Base-by-base conservation (phyloP, 2,113 vertebrate species). In the Plestiodon gilberti region DNA sequence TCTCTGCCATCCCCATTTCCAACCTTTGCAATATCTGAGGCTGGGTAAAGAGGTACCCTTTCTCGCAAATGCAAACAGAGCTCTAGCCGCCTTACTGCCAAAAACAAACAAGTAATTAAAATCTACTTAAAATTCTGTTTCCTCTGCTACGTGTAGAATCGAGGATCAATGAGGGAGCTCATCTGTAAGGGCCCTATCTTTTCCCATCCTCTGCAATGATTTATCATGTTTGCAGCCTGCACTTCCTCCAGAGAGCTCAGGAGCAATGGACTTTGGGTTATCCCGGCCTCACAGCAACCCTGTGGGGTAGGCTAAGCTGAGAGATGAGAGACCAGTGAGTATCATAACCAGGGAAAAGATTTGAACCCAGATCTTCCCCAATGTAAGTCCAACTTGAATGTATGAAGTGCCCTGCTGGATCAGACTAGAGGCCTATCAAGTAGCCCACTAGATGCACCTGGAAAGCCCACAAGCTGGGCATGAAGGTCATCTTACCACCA, bases 101-200 rank as follows among this genome's bases (percentile, higher is more conserved):
- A 95, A 83, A 93, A 83, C 83, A 91, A 91, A 89, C 90, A 93
- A 86, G 87, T 85, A 85, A 80, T 93, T 90, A 43, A 59, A 86
- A 91, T 79, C 89, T 88, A 80, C 77, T 87, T 94, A 65, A 82
- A 94, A 91, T 89, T 90, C 90, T 18, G 20, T 75, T 94, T 93
- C 89, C 82, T 83, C 85, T 75, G 82, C 1, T 84, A 86, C 0
- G 0, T 57, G 78, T 35, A 65, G 80, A 78, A 78, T 86, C 76
- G 43, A 69, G 88, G 85, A 85, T 86, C 4, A 9, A 64, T 79
- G 33, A 57, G 4, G 87, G 85, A 78, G 80, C 6, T 73, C 84
- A 76, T 78, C 61, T 33, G 9, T 71, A 67, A 78, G 62, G 59
- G 33, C 35, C 82, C 83, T 74, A 7, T 11, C 76, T 67, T 83